Evolutionary conservation across 2,113 vertebrate species (phyloP).

Genomic region (Probosciger aterrimus): DNA sequence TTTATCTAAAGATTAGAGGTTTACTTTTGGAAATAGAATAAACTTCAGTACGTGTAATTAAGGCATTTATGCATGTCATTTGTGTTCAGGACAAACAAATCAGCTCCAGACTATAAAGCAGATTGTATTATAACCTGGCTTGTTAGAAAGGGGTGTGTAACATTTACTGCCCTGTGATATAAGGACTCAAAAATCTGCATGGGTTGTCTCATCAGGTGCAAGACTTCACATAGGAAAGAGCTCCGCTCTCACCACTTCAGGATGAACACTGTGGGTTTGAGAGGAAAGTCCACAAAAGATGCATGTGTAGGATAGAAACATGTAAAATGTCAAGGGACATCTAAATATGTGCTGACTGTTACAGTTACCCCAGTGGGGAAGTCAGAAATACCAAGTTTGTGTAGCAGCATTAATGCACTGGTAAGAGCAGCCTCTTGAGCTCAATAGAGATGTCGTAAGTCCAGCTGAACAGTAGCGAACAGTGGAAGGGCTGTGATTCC

Average conservation of each 20-base stretch:
- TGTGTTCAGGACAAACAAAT: neutral
- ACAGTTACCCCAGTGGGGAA: neutral
- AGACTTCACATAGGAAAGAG: neutral
- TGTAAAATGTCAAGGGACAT: neutral
- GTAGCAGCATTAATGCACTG: neutral
- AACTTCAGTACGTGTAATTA: neutral
- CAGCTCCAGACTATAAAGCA: neutral
- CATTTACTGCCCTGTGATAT: neutral
- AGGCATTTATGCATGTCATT: neutral
- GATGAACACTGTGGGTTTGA: neutral
- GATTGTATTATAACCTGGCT: neutral
- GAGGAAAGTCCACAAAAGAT: neutral
- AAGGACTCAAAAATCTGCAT: neutral
- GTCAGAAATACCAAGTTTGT: neutral
- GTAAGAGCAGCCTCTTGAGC: neutral
- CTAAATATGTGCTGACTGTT: neutral
- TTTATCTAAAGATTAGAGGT: neutral
- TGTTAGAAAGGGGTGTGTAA: neutral
- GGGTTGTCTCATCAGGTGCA: neutral
- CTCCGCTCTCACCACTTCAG: neutral
- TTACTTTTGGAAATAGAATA: conserved; percentile 5
- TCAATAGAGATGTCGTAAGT: neutral
- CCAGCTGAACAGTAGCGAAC: neutral
- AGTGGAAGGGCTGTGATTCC: neutral
- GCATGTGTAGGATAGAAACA: neutral